Evolutionary conservation across 2,888 invertebrate species (phyloP).

Genomic region (Alsophila aescularia): DNA sequence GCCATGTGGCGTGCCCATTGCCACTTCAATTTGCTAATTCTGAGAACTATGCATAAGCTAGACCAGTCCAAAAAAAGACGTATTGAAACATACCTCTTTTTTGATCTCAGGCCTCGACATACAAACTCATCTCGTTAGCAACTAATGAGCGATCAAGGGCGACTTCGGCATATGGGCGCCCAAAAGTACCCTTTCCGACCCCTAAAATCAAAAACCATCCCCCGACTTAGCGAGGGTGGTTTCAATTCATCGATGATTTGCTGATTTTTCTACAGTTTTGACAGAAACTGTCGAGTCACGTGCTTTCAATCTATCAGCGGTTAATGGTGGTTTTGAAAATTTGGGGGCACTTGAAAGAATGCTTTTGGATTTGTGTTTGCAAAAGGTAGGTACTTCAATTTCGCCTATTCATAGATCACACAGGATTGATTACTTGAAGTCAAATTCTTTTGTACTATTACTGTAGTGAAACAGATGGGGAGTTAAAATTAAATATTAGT

Average conservation of each 20-base stretch:
- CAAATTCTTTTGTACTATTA: background rate
- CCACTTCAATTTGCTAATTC: too few relatives aligned
- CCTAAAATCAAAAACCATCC: constrained; percentile 35
- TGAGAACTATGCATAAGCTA: too few relatives aligned
- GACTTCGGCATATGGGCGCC: constrained; percentile 37
- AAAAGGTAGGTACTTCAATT: constrained; percentile 7
- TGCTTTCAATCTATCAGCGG: constrained; percentile 37
- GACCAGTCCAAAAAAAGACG: background rate
- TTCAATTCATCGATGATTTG: constrained; percentile 31
- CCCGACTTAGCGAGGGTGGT: constrained; percentile 32
- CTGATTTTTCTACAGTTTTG: constrained; percentile 37
- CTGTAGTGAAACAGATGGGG: too few relatives aligned
- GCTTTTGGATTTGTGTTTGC: constrained; percentile 5
- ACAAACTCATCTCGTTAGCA: constrained; percentile 26
- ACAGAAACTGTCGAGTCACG: constrained; percentile 40
- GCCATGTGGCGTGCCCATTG: too few relatives aligned
- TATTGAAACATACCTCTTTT: background rate
- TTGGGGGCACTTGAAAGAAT: constrained; percentile 30
- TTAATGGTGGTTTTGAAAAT: constrained; percentile 29
- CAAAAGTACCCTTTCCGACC: constrained; percentile 27
- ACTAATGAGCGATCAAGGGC: constrained; percentile 29
- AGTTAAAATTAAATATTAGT: too few relatives aligned
- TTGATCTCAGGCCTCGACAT: background rate
- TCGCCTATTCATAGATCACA: constrained; percentile 6
- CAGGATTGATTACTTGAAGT: background rate